Conservation (phyloP, 1,140 invertebrate species). For the Spodoptera frugiperda region DNA sequence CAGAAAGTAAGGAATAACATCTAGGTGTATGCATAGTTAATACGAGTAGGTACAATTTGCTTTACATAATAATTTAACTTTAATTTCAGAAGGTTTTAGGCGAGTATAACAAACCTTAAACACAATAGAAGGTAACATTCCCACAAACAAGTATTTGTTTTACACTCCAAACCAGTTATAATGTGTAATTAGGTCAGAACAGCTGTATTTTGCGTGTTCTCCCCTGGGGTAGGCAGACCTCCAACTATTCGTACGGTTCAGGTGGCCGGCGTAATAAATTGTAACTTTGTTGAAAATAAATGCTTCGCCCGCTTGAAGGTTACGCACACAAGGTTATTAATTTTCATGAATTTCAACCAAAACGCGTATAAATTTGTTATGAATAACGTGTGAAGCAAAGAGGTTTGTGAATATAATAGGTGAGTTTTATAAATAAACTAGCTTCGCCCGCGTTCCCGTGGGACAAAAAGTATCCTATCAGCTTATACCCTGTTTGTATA, state of each 20-base stretch:
- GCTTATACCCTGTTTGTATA: no score
- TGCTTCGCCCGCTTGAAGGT: not conserved
- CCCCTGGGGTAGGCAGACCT: not conserved
- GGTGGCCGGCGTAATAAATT: constrained; percentile 16
- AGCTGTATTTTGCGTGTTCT: constrained; percentile 2
- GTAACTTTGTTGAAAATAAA: constrained; percentile 27
- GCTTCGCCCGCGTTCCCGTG: no score
- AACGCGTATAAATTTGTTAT: not conserved
- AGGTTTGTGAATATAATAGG: no score
- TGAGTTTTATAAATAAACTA: no score
- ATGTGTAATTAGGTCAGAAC: constrained; percentile 28
- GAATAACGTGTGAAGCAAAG: not conserved
- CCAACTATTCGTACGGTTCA: constrained; percentile 20
- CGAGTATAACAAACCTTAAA: no score
- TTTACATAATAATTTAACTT: no score
- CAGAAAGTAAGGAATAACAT: no score
- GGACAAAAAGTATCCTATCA: no score
- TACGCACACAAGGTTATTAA: constrained; percentile 7
- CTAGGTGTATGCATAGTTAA: no score
- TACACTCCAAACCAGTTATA: not conserved
- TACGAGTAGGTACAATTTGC: no score
- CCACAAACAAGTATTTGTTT: constrained; percentile 9
- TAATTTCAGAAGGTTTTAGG: no score
- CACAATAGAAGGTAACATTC: not conserved
- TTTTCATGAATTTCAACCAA: constrained; percentile 3